Base-by-base conservation (phyloP, 2,113 vertebrate species). In the Callorhinus ursinus region DNA sequence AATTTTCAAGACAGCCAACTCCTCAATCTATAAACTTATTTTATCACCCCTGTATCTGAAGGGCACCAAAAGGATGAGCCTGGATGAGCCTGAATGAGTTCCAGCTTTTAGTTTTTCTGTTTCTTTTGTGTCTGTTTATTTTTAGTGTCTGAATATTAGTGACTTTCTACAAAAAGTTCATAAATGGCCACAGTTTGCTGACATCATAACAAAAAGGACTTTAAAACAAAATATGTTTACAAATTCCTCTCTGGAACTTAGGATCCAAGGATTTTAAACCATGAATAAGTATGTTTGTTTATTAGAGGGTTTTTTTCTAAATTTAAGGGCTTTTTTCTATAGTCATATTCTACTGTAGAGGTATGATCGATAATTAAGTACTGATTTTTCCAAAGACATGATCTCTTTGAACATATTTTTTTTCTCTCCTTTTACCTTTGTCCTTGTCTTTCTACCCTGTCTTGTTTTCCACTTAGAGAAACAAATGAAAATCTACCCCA, bases 121-220 rank as follows among this genome's bases (percentile, higher is more conserved):
- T 84, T 46, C 33, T 81, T 94, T 59, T 80, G 26, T 89, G 46
- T 28, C 79, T 65, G 39, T 88, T 95, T 77, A 86, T 42, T 92
- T 96, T 79, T 81, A 39, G 13, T 55, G 59, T 98, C 95, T 59
- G 88, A 97, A 94, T 65, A 11, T 74, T 93, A 89, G 86, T 46
- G 26, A 39, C 31, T 91, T 94, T 71, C 21, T 67, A 10, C 4
- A 95, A 74, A 89, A 89, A 57, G 79, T 82, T 86, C 28, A 92
- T 26, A 94, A 88, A 55, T 33, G 31, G 26, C 0, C 81, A 82
- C 61, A 96, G 96, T 81, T 90, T 95, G 84, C 1, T 79, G 14
- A 21, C 11, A 96, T 69, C 24, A 85, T 86, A 95, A 94, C 33
- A 90, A 92, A 97, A 96, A 33, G 80, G 19, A 19, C 89, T 88